Evolutionary conservation across 1,140 invertebrate species (phyloP), one percentile per base, ranked within the genome.

Genomic region (Drosophila repletoides): DNA sequence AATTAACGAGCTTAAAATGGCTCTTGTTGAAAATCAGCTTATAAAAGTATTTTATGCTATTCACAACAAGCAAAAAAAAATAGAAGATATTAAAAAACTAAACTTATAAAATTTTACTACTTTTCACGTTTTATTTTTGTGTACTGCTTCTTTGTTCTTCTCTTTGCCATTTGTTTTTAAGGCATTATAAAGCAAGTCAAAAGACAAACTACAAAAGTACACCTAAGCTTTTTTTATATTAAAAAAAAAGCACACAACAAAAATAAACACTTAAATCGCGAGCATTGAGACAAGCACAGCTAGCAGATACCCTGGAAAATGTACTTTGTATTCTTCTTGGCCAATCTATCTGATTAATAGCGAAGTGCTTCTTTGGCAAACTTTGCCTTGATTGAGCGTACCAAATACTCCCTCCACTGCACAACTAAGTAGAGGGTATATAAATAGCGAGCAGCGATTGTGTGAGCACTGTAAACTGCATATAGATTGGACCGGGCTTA

Each of bases 121-220:
- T 52, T 79, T 79, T 45, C 41, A 53, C 60, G 43, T 24, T 60
- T 40, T 56, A 9, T 41, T 26, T 36, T 29, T 66, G 40, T 55
- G 41, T 69, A 59, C 64, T n/a, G 14, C 24, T 38, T 17, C 22
- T 36, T 21, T 17, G n/a, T 28, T 28, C 31, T 17, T 53, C 45
- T 56, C 12, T 60, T 60, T 60, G n/a, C n/a, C n/a, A n/a, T 34
- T 46, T 48, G 14, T 61, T 52, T 52, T 45, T 59, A 46, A 69
- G 52, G 46, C 66, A 80, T 80, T 74, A 74, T 43, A 72, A 60
- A 59, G 45, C 55, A 51, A 59, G 43, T 36, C 55, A 77, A 74
- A 83, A 71, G 59, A 79, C 67, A 55, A 79, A 74, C 55, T 77
- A 63, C 77, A 74, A 61, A 84, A 83, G 77, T 84, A 74, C 77